Conservation (phyloP, 2,797 vertebrate species). For the Etheostoma perlongum region DNA sequence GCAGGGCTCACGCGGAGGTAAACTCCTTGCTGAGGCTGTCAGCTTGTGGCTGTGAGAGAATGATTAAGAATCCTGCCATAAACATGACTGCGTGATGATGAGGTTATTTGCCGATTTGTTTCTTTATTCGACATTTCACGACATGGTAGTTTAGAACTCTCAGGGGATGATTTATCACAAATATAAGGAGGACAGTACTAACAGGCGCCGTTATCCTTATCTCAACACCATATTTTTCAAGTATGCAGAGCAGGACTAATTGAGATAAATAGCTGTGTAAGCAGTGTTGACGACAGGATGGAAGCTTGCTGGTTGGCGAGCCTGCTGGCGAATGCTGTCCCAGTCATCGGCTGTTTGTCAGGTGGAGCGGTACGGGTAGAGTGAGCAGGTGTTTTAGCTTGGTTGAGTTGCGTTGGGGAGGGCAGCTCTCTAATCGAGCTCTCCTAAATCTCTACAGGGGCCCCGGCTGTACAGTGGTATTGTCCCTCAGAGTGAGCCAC, state of each 20-base stretch:
- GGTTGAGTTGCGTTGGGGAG: constrained; percentile 42
- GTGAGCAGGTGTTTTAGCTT: constrained; percentile 64
- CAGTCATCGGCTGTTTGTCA: constrained; percentile 56
- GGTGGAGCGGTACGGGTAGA: constrained; percentile 20
- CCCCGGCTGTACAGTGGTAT: constrained; percentile 33
- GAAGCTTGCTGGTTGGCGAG: constrained; percentile 37
- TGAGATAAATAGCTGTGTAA: constrained; percentile 66
- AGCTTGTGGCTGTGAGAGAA: constrained; percentile 28
- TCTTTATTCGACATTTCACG: constrained; percentile 57
- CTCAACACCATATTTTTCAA: constrained; percentile 56
- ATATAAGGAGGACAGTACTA: constrained; percentile 32
- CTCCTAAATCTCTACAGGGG: constrained; percentile 49
- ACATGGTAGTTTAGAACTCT: constrained; percentile 30
- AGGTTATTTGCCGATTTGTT: constrained; percentile 65
- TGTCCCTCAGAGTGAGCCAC: constrained; percentile 48
- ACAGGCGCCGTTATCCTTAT: constrained; percentile 48
- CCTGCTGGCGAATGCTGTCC: constrained; percentile 39
- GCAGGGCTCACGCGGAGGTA: constrained; percentile 36
- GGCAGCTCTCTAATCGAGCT: constrained; percentile 29
- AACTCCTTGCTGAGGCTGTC: constrained; percentile 49
- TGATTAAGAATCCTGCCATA: constrained; percentile 54
- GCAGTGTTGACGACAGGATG: constrained; percentile 48
- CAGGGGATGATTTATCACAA: constrained; percentile 56
- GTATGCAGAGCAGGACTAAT: constrained; percentile 68
- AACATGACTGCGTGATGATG: constrained; percentile 61